A percentile compares a stretch with the other conserved stretches of the same genome.
phyloP scores from a whole-genome alignment of 2,888 invertebrate species.

The Yponomeuta plumbellus region DNA sequence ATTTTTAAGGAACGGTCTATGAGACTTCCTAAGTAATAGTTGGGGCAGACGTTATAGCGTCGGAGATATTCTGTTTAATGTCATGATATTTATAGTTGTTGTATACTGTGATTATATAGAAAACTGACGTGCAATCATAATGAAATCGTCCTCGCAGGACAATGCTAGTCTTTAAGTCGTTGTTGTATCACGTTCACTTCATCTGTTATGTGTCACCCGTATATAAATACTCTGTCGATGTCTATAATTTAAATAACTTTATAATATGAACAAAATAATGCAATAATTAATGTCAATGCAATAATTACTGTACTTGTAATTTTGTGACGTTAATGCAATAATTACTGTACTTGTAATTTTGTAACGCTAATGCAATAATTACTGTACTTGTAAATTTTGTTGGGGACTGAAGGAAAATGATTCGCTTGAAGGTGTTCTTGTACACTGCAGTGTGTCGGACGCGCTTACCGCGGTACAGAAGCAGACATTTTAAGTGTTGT shows the following conservation, averaged over 20 bases:
- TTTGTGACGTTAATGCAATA: no score
- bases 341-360: neutral
- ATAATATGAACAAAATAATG: constrained; percentile 41
- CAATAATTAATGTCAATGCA: constrained; percentile 3
- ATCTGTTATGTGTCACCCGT: constrained; percentile 44
- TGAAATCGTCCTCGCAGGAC: constrained; percentile 38
- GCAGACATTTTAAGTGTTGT: neutral
- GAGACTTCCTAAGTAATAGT: neutral
- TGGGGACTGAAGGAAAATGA: constrained; percentile 21
- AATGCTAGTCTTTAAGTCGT: constrained; percentile 44
- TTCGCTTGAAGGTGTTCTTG: neutral
- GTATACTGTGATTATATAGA: constrained; percentile 54
- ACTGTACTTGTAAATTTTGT: neutral
- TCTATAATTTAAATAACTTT: constrained; percentile 23
- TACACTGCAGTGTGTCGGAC: neutral
- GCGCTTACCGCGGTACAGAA: neutral
- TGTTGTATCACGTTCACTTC: constrained; percentile 27
- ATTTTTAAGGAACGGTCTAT: neutral
- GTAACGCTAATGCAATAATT: no score
- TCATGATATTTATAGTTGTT: constrained; percentile 25
- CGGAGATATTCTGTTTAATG: neutral
- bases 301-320: neutral
- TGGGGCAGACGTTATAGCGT: neutral
- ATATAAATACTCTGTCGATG: constrained; percentile 20
- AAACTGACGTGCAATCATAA: constrained; percentile 46